Evolutionary conservation across 2,113 vertebrate species (phyloP), one percentile per base, ranked within the genome.

Genomic region (Brachyhypopomus gauderio): DNA sequence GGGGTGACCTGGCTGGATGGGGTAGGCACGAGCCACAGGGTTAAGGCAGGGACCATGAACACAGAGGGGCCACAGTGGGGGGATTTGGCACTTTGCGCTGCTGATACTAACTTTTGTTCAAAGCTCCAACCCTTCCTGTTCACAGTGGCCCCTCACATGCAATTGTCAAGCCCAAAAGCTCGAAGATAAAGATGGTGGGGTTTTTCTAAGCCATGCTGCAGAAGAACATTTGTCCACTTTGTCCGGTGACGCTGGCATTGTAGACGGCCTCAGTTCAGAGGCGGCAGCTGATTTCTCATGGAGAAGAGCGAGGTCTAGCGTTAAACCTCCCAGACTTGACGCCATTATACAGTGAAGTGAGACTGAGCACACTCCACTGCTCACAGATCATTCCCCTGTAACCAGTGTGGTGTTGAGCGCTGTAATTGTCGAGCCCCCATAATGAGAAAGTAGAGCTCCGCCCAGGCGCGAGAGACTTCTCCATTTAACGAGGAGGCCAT

Each of bases 351-450:
- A 27, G 59, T 23, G 36, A 66, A 85, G 79, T 66, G 48, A 77
- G 67, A 66, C 52, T 48, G 84, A 72, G 75, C 69, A 82, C 77
- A 86, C 41, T 70, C 66, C 38, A 66, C 41, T 76, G 75, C 84
- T 73, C 80, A 48, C 63, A 80, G 73, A 86, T 83, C 63, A 83
- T 78, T 82, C 76, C 72, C 78, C 56, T 27, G 62, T 79, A 77
- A 78, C 63, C 60, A 45, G 27, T 85, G 85, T 78, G 83, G 82
- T 88, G 84, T 83, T 80, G 12, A 78, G 45, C 27, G 83, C 70
- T 83, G 63, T 82, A 87, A 85, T 89, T 85, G 84, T 82, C 60
- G 75, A 41, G 69, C 77, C 79, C 87, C 69, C 55, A 62, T 83
- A 82, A 86, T 87, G 59, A 86, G 72, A 85, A 85, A 71, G 84